phyloP scores from a whole-genome alignment of 2,113 vertebrate species.

The Blennius ocellaris region DNA sequence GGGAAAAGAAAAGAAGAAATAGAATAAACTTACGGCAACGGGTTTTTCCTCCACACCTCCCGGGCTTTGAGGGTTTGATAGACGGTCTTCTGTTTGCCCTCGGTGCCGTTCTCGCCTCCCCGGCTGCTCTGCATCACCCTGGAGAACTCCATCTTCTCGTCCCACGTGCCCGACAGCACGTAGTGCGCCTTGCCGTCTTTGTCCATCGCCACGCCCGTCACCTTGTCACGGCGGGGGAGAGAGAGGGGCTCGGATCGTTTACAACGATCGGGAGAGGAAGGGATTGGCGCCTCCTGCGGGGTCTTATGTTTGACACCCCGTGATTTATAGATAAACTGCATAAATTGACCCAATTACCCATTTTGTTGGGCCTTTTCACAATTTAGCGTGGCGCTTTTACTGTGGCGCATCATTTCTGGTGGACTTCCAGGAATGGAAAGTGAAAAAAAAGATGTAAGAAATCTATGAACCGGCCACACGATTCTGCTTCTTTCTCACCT shows the following conservation, averaged over 20 bases:
- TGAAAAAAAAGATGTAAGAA: too few species aligned
- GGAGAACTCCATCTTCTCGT: slow-evolving; percentile 97
- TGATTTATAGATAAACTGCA: too few species aligned
- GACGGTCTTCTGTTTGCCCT: slow-evolving; percentile 87
- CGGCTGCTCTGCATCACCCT: slow-evolving; percentile 83
- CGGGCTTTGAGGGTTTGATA: slow-evolving; percentile 87
- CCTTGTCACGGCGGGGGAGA: slow-evolving; percentile 76
- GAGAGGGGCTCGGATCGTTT: too few species aligned
- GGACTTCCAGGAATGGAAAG: too few species aligned
- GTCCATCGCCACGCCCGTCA: slow-evolving; percentile 94
- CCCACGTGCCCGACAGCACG: slow-evolving; percentile 93
- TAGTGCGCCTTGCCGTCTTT: slow-evolving; percentile 91
- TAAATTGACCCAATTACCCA: too few species aligned
- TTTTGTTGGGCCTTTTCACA: too few species aligned
- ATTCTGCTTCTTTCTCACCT: slow-evolving; percentile 81
- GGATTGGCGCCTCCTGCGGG: too few species aligned
- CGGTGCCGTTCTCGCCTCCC: slow-evolving; percentile 88
- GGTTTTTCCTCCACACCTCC: slow-evolving; percentile 93
- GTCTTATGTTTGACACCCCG: too few species aligned
- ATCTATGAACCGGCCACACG: background rate
- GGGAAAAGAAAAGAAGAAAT: too few species aligned
- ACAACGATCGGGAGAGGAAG: too few species aligned
- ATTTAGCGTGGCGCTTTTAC: too few species aligned
- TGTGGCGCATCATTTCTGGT: too few species aligned
- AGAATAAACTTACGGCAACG: slow-evolving; percentile 92